A percentile compares a stretch with the other conserved stretches of the same genome.
These are phyloP conservation scores for Buphagus erythrorhynchus DNA, from an alignment of 2,797 vertebrate species.

Conservation along the genomic window DNA sequence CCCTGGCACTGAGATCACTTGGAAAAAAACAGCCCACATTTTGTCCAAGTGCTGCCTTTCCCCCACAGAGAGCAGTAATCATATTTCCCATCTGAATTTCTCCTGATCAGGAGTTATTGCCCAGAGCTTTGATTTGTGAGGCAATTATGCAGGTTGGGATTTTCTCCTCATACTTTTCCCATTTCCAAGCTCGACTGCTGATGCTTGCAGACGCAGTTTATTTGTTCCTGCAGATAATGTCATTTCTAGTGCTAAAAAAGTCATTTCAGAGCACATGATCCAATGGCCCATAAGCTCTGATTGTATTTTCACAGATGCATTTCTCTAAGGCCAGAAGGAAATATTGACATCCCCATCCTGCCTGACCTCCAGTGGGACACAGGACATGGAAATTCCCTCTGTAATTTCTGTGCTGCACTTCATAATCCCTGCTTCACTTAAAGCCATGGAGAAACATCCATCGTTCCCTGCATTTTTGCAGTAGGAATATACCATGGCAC, in stretches of 20 bases:
- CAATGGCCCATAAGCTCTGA: background rate
- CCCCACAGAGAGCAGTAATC: background rate
- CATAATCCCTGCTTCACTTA: background rate
- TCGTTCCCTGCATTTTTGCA: background rate
- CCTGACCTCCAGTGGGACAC: background rate
- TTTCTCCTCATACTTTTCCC: constrained; percentile 10
- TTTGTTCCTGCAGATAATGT: constrained; percentile 20
- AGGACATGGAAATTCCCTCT: background rate
- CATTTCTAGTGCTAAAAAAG: constrained; percentile 10
- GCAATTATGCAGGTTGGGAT: constrained; percentile 22
- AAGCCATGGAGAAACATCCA: background rate
- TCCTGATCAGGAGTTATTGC: constrained; percentile 16
- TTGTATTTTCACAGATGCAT: background rate
- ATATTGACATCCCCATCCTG: background rate
- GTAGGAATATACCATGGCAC: background rate
- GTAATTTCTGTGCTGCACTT: background rate
- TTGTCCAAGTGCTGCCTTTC: background rate
- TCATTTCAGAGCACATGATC: background rate
- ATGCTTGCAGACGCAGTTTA: background rate
- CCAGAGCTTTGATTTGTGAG: constrained; percentile 39
- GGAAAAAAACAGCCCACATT: background rate
- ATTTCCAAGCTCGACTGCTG: background rate
- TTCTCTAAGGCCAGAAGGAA: background rate
- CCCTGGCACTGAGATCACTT: background rate
- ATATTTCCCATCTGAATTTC: constrained; percentile 17